Evolutionary conservation across 2,113 vertebrate species (phyloP), one percentile per base, ranked within the genome.

Genomic region (Pluvialis apricaria): DNA sequence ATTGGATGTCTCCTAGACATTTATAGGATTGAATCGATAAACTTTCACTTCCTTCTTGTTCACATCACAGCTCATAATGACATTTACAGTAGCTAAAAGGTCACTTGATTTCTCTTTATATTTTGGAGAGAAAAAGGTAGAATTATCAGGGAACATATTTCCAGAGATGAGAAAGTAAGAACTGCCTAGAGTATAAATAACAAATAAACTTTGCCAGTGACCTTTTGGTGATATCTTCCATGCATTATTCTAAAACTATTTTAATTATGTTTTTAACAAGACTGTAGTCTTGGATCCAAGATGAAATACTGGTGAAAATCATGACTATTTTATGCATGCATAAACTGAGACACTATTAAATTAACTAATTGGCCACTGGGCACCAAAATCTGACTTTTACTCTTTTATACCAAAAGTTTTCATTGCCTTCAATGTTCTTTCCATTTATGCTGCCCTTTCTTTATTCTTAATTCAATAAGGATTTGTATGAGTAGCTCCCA

Each of bases 51-150:
- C 58, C 19, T 81, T 93, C 72, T 90, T 92, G n/a, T 82, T 94
- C 92, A 78, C 51, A 78, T 86, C 60, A 82, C 52, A 68, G 60
- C 69, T 93, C 61, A 79, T 92, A 96, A 94, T 96, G 90, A 78
- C 76, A 95, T 96, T 96, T 97, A 65, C 86, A 82, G 36, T 76
- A 87, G 40, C 49, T 92, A 42, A 95, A 96, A 96, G 62, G 79
- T 96, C 78, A 96, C 45, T 88, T 92, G 45, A 92, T 92, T 94
- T 82, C 49, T 66, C 11, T 64, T 89, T n/a, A 66, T 38, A 18
- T 77, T 95, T 94, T 40, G 18, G 14, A 81, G 32, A 77, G 22
- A 70, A 88, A 90, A 88, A 73, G 4, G 31, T 58, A 58, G 45
- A 92, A 70, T 88, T 88, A 51, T 73, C 66, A 70, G 19, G 42